These are phyloP conservation scores for Sebastes trivittatus DNA, from an alignment of 2,797 vertebrate species.

Conservation along the genomic window DNA sequence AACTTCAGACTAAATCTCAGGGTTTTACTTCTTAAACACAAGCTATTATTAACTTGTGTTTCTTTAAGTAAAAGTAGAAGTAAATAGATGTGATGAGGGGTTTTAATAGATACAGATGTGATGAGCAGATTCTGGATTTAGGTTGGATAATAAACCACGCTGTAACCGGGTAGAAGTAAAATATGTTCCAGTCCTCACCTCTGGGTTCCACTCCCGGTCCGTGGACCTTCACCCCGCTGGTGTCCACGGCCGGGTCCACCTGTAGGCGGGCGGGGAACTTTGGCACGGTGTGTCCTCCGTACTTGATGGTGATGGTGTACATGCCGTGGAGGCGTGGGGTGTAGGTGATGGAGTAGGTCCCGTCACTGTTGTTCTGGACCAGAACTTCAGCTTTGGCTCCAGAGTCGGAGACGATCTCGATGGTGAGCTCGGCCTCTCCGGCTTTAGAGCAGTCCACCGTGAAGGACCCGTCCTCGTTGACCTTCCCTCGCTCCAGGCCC, in stretches of 20 bases:
- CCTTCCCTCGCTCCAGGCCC: constrained; percentile 88
- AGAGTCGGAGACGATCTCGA: constrained; percentile 91
- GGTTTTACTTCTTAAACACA: too few species aligned
- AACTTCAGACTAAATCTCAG: too few species aligned
- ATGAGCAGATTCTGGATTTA: neutral
- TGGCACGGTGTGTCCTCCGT: constrained; percentile 89
- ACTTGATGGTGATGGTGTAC: constrained; percentile 94
- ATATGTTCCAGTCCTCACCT: constrained; percentile 68
- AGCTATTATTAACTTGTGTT: neutral
- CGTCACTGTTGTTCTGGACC: constrained; percentile 90
- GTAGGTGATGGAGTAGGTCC: constrained; percentile 94
- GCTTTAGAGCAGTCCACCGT: constrained; percentile 93
- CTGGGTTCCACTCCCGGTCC: constrained; percentile 92
- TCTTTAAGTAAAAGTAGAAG: neutral
- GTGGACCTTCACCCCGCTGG: constrained; percentile 88
- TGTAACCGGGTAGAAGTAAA: neutral
- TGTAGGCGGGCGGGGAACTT: constrained; percentile 88
- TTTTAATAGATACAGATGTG: neutral
- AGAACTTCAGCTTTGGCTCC: constrained; percentile 91
- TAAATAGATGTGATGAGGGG: neutral
- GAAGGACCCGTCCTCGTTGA: constrained; percentile 86
- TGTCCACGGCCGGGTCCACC: constrained; percentile 89
- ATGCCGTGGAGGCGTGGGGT: constrained; percentile 86
- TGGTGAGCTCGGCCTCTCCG: constrained; percentile 92
- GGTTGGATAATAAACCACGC: neutral